These are phyloP conservation scores for Thalassaphorura encarpata DNA, from an alignment of 1,140 invertebrate species.

Conservation along the genomic window DNA sequence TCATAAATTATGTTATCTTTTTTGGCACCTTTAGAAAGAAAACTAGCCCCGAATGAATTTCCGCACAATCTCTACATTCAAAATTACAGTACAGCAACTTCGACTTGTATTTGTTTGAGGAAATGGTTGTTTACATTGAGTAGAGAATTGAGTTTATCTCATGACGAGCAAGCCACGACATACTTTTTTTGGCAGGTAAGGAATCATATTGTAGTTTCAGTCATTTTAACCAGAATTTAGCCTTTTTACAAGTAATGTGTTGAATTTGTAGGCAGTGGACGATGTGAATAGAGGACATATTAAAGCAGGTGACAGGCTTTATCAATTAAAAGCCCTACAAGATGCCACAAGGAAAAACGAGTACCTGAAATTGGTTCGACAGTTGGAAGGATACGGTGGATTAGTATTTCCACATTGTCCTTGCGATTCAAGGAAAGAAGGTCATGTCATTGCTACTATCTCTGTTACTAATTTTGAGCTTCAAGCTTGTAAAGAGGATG, in stretches of 20 bases:
- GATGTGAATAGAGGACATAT: constrained; percentile 90
- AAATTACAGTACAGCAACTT: constrained; percentile 97
- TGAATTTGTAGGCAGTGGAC: constrained; percentile 60
- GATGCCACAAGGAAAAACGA: constrained; percentile 76
- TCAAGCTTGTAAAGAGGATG: constrained; percentile 78
- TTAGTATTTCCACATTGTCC: constrained; percentile 88
- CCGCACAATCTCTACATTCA: constrained; percentile 97
- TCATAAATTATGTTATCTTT: no score
- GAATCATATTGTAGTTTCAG: neutral
- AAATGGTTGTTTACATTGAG: constrained; percentile 86
- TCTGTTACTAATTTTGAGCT: constrained; percentile 65
- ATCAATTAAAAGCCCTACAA: constrained; percentile 89
- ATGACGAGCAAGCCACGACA: constrained; percentile 50
- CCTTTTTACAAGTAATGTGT: constrained; percentile 7
- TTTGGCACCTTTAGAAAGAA: constrained; percentile 70
- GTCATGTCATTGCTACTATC: constrained; percentile 73
- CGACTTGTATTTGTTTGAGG: constrained; percentile 83
- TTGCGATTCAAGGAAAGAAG: constrained; percentile 87
- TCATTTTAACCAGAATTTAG: neutral
- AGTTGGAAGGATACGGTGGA: constrained; percentile 81
- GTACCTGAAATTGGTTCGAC: constrained; percentile 63
- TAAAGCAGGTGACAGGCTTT: constrained; percentile 74
- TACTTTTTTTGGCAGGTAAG: constrained; percentile 66
- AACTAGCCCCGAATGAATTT: constrained; percentile 84
- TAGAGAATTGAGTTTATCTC: constrained; percentile 58